Percentiles rank a stretch among this genome's conserved stretches.
Conservation (phyloP, 2,888 invertebrate genomes). For the Dicranocentrus wangi region DNA sequence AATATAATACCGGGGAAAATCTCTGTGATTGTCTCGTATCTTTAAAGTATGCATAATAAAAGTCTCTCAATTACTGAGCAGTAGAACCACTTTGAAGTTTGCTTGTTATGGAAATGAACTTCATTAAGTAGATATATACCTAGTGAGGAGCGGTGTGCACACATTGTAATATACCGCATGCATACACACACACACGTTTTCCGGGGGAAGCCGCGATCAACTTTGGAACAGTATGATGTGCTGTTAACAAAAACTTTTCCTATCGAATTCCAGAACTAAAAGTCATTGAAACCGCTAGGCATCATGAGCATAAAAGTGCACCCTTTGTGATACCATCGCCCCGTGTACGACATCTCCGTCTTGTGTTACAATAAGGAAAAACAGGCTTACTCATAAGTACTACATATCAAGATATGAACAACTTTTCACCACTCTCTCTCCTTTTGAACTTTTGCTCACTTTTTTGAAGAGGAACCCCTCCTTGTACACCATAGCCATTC, state of each 20-base stretch:
- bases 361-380: neutral
- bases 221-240: neutral
- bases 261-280: slow-evolving; percentile 21
- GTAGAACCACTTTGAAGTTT: slow-evolving; percentile 50
- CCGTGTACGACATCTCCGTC: neutral
- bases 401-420: neutral
- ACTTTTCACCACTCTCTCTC: too few species aligned
- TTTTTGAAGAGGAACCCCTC: too few species aligned
- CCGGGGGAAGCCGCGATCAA: neutral
- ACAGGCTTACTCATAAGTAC: neutral
- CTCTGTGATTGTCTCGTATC: slow-evolving; percentile 29
- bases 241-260: slow-evolving; percentile 36
- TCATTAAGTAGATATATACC: slow-evolving; percentile 33
- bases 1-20: slow-evolving; percentile 6
- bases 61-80: slow-evolving; percentile 47
- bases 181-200: neutral
- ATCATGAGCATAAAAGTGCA: slow-evolving; percentile 6
- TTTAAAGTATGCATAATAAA: slow-evolving; percentile 30
- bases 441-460: too few species aligned
- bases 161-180: slow-evolving; percentile 4
- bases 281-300: slow-evolving; percentile 21
- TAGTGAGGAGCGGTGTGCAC: neutral
- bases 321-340: neutral
- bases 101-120: slow-evolving; percentile 47
- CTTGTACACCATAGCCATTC: too few species aligned